Evolutionary conservation across 2,113 vertebrate species (phyloP).

Genomic region (Meriones unguiculatus): DNA sequence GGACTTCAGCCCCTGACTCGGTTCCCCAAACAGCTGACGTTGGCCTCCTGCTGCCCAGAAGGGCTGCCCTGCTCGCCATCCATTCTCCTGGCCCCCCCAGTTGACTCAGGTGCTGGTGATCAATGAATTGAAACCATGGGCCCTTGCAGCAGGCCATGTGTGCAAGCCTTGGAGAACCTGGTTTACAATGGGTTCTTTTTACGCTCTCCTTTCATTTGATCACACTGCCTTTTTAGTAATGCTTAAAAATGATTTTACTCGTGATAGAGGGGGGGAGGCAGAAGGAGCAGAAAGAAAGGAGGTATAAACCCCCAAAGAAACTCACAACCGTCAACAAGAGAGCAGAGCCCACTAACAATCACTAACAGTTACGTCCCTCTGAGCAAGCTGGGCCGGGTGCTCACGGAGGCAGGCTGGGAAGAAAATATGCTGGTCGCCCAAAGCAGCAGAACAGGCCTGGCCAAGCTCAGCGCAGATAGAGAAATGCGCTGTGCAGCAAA

Average conservation of each 20-base stretch:
- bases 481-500: not conserved
- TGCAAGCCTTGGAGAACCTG: rapidly evolving
- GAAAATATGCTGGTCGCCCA: rapidly evolving
- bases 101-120: not conserved
- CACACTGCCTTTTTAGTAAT: rapidly evolving
- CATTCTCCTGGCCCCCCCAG: rapidly evolving
- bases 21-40: not conserved
- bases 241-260: not conserved
- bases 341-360: too few relatives aligned
- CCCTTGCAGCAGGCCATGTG: not conserved
- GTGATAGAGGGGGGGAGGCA: too few relatives aligned
- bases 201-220: not conserved
- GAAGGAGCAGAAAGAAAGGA: not conserved
- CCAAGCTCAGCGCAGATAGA: rapidly evolving
- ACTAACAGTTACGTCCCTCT: rapidly evolving
- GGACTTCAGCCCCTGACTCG: not conserved
- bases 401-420: not conserved
- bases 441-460: not conserved
- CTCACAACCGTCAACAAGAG: not conserved
- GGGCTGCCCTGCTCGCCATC: rapidly evolving
- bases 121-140: not conserved
- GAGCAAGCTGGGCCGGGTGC: rapidly evolving
- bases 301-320: not conserved
- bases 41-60: rapidly evolving
- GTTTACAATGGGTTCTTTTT: rapidly evolving